phyloP scores from a whole-genome alignment of 1,140 invertebrate genomes.

The Leucophenga varia region DNA sequence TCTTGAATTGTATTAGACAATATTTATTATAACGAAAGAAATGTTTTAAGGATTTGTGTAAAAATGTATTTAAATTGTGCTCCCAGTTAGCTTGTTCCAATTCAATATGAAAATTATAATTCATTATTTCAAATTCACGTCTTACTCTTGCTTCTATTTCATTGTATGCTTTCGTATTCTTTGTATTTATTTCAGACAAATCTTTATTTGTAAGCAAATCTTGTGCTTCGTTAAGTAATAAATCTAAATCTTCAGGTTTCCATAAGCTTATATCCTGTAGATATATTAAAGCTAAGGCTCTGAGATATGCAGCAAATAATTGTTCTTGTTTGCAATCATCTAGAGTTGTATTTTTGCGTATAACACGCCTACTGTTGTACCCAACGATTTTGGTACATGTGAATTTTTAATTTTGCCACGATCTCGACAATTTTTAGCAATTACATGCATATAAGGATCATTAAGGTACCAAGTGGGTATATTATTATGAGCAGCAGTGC shows the following conservation, averaged over 20 bases:
- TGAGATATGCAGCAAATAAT: conserved; percentile 13
- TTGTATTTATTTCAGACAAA: not conserved
- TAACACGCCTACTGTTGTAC: no score
- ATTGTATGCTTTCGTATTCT: conserved; percentile 1
- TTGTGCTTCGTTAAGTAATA: conserved; percentile 13
- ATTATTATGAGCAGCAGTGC: no score
- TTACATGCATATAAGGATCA: no score
- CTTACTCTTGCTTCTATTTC: conserved; percentile 2
- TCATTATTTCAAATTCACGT: conserved; percentile 4
- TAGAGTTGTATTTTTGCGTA: no score
- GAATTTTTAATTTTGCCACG: no score
- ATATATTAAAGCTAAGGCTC: conserved; percentile 15
- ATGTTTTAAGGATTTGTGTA: not conserved
- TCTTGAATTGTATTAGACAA: conserved; percentile 2
- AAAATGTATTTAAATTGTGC: no score
- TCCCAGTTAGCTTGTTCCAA: conserved; percentile 1
- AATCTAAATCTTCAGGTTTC: conserved; percentile 5
- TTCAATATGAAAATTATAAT: conserved; percentile 8
- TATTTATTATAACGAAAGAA: conserved; percentile 8
- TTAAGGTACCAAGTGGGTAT: no score
- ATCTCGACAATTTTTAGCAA: no score
- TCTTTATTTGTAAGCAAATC: not conserved
- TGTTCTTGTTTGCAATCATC: no score
- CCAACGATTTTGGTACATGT: no score
- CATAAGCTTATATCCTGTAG: conserved; percentile 9